phyloP scores from a whole-genome alignment of 2,888 invertebrate genomes.

The Pardosa pseudoannulata region DNA sequence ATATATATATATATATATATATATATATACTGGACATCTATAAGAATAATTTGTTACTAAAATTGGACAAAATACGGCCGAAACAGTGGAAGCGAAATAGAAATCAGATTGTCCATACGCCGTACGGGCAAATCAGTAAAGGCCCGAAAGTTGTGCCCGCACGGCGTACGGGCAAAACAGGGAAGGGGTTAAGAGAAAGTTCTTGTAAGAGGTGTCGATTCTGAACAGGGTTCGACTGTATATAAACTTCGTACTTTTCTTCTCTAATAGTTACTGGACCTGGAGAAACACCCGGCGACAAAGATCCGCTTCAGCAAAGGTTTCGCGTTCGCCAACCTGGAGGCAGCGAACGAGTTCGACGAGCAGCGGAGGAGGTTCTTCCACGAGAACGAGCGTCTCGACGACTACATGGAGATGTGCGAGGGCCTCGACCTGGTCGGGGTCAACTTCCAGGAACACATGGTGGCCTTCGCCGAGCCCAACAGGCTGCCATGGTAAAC shows the following conservation, averaged over 20 bases:
- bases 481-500: constrained; percentile 81
- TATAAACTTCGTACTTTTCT: neutral
- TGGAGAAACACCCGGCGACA: constrained; percentile 84
- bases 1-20: no score
- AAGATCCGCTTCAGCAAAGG: constrained; percentile 87
- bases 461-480: constrained; percentile 79
- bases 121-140: no score
- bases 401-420: constrained; percentile 90
- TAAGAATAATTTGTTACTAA: no score
- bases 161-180: no score
- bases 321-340: constrained; percentile 88
- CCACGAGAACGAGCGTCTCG: constrained; percentile 86
- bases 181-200: no score
- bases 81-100: no score
- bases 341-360: constrained; percentile 88
- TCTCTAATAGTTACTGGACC: constrained; percentile 74
- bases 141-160: no score
- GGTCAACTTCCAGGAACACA: constrained; percentile 79
- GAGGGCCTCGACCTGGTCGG: constrained; percentile 86
- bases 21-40: no score
- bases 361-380: constrained; percentile 88
- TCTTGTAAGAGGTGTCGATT: no score
- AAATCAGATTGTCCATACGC: no score
- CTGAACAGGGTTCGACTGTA: no score
- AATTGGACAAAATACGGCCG: no score